Conservation (phyloP, 2,113 vertebrate genomes). For the Salvator merianae region DNA sequence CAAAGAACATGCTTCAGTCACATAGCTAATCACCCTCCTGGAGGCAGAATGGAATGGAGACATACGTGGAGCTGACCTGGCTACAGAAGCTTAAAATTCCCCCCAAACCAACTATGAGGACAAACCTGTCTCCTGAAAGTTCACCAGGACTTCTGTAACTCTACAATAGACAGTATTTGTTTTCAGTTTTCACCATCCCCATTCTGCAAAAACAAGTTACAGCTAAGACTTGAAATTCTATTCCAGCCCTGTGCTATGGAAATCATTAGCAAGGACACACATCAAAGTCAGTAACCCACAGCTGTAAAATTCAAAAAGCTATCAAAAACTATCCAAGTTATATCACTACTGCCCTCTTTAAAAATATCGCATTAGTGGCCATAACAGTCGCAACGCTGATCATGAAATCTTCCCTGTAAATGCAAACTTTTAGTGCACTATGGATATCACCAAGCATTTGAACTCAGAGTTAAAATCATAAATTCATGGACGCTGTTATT, state of each 20-base stretch:
- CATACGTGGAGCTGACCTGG: neutral
- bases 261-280: accelerated
- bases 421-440: neutral
- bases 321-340: slow-evolving; percentile 6
- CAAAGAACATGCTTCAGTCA: no score
- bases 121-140: neutral
- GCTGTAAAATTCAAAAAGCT: neutral
- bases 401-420: accelerated
- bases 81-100: neutral
- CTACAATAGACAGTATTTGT: neutral
- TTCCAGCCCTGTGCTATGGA: neutral
- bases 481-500: accelerated
- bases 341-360: neutral
- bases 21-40: neutral
- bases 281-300: neutral
- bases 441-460: neutral
- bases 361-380: neutral
- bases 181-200: no score
- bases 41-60: neutral
- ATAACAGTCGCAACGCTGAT: neutral
- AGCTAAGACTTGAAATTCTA: neutral
- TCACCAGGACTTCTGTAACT: neutral
- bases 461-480: neutral
- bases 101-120: neutral
- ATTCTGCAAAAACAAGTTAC: neutral